Evolutionary conservation across 37 sponge, comb jelly and placozoan species (phyloP), one percentile per base, ranked within the genome.

Genomic region (Axinella damicornis): DNA sequence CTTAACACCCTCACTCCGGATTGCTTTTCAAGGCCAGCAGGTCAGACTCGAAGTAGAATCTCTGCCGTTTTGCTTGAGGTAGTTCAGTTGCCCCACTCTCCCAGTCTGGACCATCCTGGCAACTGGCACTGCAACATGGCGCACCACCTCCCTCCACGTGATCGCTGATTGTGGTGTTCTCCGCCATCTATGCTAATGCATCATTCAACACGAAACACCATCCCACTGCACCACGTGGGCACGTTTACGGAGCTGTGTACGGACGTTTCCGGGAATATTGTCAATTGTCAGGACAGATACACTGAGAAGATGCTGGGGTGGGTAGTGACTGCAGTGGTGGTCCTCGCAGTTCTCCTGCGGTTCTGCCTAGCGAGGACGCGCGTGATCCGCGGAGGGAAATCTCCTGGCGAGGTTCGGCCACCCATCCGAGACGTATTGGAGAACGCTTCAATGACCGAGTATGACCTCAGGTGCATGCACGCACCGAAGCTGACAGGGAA

Each of bases 1-100:
- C n/a, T n/a, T 9, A 46, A 12, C 46, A 46, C 27, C 18, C 30
- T 74, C 55, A 90, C 90, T 90, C 85, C 21, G 65, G 58, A 53
- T 90, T 90, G 67, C 79, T 77, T 37, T 90, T 89, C 21, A 89
- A 67, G 1, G 71, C 84, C 19, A 83, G 46, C 9, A 58, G 25
- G 62, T 84, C 90, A 2, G 85, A 78, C 34, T 90, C 80, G 63
- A 83, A 89, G 46, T 72, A 89, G 39, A 79, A 87, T 39, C 86
- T 73, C 30, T 73, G 25, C 62, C 12, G 46, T 4, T 9, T 46
- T 9, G 9, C 46, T 46, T 4, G 46, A 46, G 46, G 46, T 46
- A 46, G 46, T 12, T 46, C 46, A 46, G 46, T 9, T 46, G 46
- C 46, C 9, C 9, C 46, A 46, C 6, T 46, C 46, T 46, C 46